phyloP scores from a whole-genome alignment of 2,888 invertebrate genomes.

The Griposia aprilina region DNA sequence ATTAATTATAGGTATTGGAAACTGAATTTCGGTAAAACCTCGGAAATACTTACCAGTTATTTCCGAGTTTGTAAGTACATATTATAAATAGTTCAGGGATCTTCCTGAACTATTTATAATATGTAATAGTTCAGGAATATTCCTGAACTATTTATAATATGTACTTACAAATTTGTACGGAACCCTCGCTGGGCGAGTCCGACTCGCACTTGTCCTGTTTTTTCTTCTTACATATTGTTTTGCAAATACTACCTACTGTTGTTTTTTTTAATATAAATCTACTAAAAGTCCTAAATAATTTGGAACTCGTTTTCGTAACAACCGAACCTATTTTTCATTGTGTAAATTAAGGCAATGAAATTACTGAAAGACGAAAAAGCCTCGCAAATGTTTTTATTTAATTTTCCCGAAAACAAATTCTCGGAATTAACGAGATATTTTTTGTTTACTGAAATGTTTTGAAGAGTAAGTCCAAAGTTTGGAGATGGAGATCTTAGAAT shows the following conservation, averaged over 20 bases:
- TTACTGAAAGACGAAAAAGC: conserved; percentile 58
- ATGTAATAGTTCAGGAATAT: too few relatives aligned
- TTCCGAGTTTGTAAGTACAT: too few relatives aligned
- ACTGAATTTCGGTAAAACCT: too few relatives aligned
- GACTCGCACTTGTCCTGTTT: too few relatives aligned
- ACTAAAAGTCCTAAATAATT: conserved; percentile 12
- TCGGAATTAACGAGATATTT: conserved; percentile 45
- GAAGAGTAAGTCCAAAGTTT: conserved; percentile 36
- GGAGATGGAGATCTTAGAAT: conserved; percentile 25
- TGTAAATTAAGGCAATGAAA: conserved; percentile 66
- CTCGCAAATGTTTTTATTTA: conserved; percentile 63
- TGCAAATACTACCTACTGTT: not conserved
- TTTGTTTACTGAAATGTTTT: conserved; percentile 48
- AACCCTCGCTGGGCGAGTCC: too few relatives aligned
- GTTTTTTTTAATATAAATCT: not conserved
- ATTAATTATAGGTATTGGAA: too few relatives aligned
- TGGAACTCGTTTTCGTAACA: conserved; percentile 17
- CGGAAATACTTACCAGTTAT: too few relatives aligned
- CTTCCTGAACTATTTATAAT: too few relatives aligned
- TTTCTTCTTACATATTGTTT: conserved; percentile 13
- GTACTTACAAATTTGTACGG: too few relatives aligned
- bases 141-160: too few relatives aligned
- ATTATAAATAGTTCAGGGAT: too few relatives aligned
- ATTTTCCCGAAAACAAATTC: conserved; percentile 45
- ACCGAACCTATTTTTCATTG: conserved; percentile 43